Conservation (phyloP, 1,140 invertebrate genomes). For the Colletes gigas region DNA sequence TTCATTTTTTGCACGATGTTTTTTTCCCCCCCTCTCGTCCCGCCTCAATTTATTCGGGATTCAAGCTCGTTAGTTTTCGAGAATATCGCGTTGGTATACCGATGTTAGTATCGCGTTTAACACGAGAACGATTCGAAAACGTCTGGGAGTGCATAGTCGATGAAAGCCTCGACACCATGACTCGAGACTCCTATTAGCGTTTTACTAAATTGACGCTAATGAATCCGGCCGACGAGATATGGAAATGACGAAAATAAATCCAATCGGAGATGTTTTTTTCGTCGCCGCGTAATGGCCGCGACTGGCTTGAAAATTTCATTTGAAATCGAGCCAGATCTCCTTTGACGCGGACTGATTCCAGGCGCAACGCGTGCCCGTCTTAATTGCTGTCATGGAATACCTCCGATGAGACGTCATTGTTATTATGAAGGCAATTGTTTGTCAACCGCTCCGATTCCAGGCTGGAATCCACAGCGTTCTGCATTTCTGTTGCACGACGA, state of each 20-base stretch:
- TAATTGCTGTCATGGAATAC: constrained; percentile 61
- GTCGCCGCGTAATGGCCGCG: no score
- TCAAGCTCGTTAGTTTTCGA: not conserved
- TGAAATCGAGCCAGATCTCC: constrained; percentile 27
- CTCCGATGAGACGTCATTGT: constrained; percentile 62
- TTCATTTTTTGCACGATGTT: not conserved
- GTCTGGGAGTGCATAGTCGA: no score
- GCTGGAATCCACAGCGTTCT: constrained; percentile 9
- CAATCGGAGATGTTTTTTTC: no score
- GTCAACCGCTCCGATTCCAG: not conserved
- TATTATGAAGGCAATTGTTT: constrained; percentile 54
- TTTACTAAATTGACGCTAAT: no score
- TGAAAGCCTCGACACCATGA: no score
- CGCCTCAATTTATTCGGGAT: no score
- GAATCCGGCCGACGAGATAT: no score
- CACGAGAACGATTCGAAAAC: no score
- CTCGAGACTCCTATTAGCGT: no score
- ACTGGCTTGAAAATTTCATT: constrained; percentile 4
- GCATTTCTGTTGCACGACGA: not conserved
- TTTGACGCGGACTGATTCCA: constrained; percentile 43
- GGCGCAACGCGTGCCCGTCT: constrained; percentile 43
- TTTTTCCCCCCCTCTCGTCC: no score
- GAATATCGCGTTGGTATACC: no score
- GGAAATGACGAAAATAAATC: not conserved
- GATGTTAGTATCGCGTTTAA: no score